phyloP scores from a whole-genome alignment of 1,140 invertebrate species.

The Acromyrmex heyeri region DNA sequence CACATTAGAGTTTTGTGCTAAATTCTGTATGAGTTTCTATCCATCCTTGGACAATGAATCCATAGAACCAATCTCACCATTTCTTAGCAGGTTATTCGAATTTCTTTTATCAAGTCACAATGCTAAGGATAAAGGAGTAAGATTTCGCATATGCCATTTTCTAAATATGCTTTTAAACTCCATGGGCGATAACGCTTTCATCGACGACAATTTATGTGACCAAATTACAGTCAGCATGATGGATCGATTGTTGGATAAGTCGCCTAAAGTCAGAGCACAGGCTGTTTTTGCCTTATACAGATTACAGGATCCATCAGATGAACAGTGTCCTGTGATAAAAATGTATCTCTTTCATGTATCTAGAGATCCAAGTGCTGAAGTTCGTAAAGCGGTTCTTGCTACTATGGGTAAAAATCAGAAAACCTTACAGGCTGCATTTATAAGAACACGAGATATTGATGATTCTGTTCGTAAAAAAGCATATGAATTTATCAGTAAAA shows the following conservation, averaged over 20 bases:
- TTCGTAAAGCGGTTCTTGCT: slow-evolving; percentile 82
- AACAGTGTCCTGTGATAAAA: slow-evolving; percentile 92
- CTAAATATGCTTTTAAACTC: slow-evolving; percentile 91
- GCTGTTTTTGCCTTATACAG: slow-evolving; percentile 93
- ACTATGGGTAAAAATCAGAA: slow-evolving; percentile 83
- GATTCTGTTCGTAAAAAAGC: slow-evolving; percentile 91
- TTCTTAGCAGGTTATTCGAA: slow-evolving; percentile 78
- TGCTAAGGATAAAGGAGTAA: slow-evolving; percentile 88
- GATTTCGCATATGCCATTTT: slow-evolving; percentile 92
- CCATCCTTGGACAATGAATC: slow-evolving; percentile 67
- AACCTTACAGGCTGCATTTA: slow-evolving; percentile 87
- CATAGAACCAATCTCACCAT: slow-evolving; percentile 77
- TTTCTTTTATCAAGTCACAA: slow-evolving; percentile 85
- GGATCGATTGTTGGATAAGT: slow-evolving; percentile 90
- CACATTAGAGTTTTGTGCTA: slow-evolving; percentile 87
- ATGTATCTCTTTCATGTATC: slow-evolving; percentile 93
- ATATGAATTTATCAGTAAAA: slow-evolving; percentile 91
- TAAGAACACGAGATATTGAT: slow-evolving; percentile 91
- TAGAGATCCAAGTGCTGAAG: slow-evolving; percentile 91
- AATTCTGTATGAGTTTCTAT: slow-evolving; percentile 85
- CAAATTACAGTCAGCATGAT: slow-evolving; percentile 91
- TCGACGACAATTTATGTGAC: slow-evolving; percentile 93
- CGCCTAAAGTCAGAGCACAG: slow-evolving; percentile 91
- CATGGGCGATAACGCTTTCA: slow-evolving; percentile 91
- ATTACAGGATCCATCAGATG: slow-evolving; percentile 92